Base-by-base conservation (phyloP, 1,140 invertebrate species). In the Caerostris darwini region DNA sequence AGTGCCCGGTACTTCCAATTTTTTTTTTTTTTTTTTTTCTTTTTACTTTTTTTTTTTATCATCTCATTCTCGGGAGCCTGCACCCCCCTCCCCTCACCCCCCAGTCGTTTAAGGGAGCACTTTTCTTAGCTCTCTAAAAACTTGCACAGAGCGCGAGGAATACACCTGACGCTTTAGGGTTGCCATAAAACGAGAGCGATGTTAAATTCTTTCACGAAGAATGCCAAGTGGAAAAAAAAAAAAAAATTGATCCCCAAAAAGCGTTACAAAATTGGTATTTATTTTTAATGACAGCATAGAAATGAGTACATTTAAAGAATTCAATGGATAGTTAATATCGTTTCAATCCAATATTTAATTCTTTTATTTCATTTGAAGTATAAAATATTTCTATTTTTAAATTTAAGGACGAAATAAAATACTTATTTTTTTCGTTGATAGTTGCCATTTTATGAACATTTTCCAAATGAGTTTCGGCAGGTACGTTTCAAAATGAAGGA, bases 121-220 rank as follows among this genome's bases (percentile, higher is more conserved):
- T 61, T 88, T 88, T 88, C 86, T 88, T 88, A 53, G 50, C 86
- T 50, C 86, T 88, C 86, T 54, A 67, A 88, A 88, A 83, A 83
- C 56, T 54, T 64, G 59, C 54, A 59, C 34, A 88, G 86, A n/a
- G 53, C 58, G 61, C n/a, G 71, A 67, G 64, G n/a, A 7, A 64
- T 64, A 64, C 61, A 88, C 86, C 86, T 88, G 86, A 88, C 59
- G 59, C 58, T 58, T 17, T 19, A 88, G 86, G 86, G 58, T 64
- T 88, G 86, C 59, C 19, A 19, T 2, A 88, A 34, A 67, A 64
- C 59, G 71, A 6, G 54, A 53, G 59, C 12, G 19, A 34, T 34
- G 34, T 34, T 7, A 12, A 88, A 88, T 88, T 88, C 61, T 64
- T 83, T 19, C 82, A 7, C 8, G 2, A 59, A 59, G 8, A 5